Conservation (phyloP, 2,888 invertebrate genomes). For the Ennomos fuscantarius region DNA sequence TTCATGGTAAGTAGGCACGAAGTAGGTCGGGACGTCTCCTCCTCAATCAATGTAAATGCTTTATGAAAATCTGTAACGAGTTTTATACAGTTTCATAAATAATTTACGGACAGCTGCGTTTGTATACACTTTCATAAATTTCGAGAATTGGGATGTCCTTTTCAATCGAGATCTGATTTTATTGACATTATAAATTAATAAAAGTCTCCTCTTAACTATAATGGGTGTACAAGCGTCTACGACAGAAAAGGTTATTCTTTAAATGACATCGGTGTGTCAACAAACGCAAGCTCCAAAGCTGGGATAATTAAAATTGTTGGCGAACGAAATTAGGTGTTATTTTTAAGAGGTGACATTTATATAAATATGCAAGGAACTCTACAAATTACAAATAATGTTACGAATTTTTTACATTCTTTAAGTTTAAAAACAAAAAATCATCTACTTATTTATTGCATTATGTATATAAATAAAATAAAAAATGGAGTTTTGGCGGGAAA, state of each 20-base stretch:
- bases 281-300: background rate
- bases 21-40: slow-evolving; percentile 63
- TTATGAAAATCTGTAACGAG: slow-evolving; percentile 52
- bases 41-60: slow-evolving; percentile 64
- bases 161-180: slow-evolving; percentile 37
- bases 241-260: slow-evolving; percentile 17
- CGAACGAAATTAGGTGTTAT: slow-evolving; percentile 16
- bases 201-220: slow-evolving; percentile 12
- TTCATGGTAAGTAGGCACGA: slow-evolving; percentile 60
- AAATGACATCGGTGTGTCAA: slow-evolving; percentile 9
- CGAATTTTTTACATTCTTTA: background rate
- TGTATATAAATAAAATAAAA: too few species aligned
- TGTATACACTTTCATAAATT: slow-evolving; percentile 19
- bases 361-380: slow-evolving; percentile 5
- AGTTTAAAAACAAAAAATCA: background rate
- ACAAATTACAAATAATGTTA: background rate
- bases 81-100: slow-evolving; percentile 33
- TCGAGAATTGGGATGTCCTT: slow-evolving; percentile 32
- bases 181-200: slow-evolving; percentile 34
- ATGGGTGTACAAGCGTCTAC: slow-evolving; percentile 18
- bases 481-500: too few species aligned
- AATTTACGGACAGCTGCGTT: slow-evolving; percentile 22
- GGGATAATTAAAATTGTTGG: slow-evolving; percentile 21
- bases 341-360: slow-evolving; percentile 17
- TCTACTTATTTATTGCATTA: too few species aligned